Base-by-base conservation (phyloP, 1,140 invertebrate genomes). In the Drosophila burlai region DNA sequence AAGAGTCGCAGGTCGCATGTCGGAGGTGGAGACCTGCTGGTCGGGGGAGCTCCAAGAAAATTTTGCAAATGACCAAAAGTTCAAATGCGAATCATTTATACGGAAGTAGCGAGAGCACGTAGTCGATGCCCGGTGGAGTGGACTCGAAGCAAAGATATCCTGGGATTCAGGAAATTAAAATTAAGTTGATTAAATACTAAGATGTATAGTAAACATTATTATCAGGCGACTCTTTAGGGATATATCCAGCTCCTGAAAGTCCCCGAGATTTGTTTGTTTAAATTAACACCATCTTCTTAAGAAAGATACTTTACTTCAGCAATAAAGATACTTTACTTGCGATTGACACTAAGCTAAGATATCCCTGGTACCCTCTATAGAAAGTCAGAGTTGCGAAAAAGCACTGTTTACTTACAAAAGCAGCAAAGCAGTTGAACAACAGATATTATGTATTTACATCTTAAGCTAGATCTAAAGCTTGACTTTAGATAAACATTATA, bases 11-110 rank as follows among this genome's bases (percentile, higher is more conserved):
- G 50, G 50, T 52, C 26, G 49, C 2, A 24, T 24, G 24, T 24
- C 50, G 29, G 16, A 55, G 52, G 52, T 57, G 4, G 54, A 11
- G 16, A 16, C 8, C 10, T 9, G 8, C 15, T 55, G 52, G 36
- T 10, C 29, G 16, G 46, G 46, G 38, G 40, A 69, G 55, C 21
- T 42, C 21, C 24, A 62, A 69, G 75, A 59, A 77, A 79, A 71
- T 71, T 79, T 76, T 79, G 76, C 76, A 79, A 79, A 79, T 79
- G 75, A 79, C 76, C 76, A 78, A 79, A 78, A 79, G 76, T 79
- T 79, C 76, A 79, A 79, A 79, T 79, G 76, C 76, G 65, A 79
- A 79, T 79, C 75, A 79, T 79, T 79, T 79, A 74, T 74, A 79
- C 75, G 52, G 52, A 78, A 71, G 55, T n/a, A 29, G 60, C 1